Percentiles rank a stretch among this genome's conserved stretches.
phyloP scores from a whole-genome alignment of 2,888 invertebrate genomes.

The Xiphydria camelus region DNA sequence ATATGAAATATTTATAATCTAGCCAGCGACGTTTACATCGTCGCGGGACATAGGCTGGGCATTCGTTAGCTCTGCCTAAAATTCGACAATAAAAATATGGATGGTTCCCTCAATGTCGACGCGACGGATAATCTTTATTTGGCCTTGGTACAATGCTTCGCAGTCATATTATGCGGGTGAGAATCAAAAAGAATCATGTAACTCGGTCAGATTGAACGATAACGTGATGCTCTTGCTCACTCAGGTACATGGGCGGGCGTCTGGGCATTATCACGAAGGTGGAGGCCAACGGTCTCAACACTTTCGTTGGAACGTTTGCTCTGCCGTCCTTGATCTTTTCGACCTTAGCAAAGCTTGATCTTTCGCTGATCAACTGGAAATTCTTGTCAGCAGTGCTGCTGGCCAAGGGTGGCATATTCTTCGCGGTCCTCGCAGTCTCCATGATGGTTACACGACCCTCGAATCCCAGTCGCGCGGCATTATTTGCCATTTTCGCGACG shows the following conservation, averaged over 20 bases:
- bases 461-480: constrained; percentile 82
- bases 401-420: constrained; percentile 84
- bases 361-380: constrained; percentile 85
- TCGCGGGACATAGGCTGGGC: no score
- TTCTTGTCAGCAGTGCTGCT: constrained; percentile 85
- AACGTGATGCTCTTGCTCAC: constrained; percentile 30
- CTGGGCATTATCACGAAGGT: constrained; percentile 78
- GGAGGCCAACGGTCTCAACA: constrained; percentile 87
- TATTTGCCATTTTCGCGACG: constrained; percentile 93
- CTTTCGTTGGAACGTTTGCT: constrained; percentile 92
- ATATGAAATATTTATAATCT: no score
- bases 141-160: constrained; percentile 89
- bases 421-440: constrained; percentile 76
- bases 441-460: constrained; percentile 78
- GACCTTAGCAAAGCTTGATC: constrained; percentile 82
- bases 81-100: no score
- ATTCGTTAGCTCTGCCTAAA: no score
- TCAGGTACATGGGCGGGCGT: constrained; percentile 82
- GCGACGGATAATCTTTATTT: constrained; percentile 88
- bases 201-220: not conserved
- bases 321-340: constrained; percentile 90
- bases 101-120: no score
- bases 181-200: constrained; percentile 40
- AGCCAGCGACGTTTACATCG: no score
- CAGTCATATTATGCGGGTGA: constrained; percentile 87